These are phyloP conservation scores for Heliconius eleuchia DNA, from an alignment of 1,140 invertebrate genomes.

Conservation along the genomic window DNA sequence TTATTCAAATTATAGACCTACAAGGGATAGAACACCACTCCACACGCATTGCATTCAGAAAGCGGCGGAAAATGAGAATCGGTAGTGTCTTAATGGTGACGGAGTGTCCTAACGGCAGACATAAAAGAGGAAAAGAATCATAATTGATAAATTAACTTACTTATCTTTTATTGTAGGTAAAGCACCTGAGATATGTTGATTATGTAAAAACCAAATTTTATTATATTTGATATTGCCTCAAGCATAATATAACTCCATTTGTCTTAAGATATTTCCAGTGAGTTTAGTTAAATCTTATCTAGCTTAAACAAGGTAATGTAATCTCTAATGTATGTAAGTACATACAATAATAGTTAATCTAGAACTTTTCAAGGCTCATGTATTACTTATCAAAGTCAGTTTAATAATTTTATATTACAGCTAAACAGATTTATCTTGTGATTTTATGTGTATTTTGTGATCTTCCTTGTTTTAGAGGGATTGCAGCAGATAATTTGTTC, in stretches of 20 bases:
- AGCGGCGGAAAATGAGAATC: too few species aligned
- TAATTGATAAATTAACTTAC: background rate
- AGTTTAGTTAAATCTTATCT: conserved; percentile 5
- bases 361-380: conserved; percentile 1
- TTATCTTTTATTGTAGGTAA: background rate
- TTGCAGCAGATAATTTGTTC: too few species aligned
- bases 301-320: background rate
- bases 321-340: background rate
- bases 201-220: background rate
- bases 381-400: background rate
- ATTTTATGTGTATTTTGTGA: background rate
- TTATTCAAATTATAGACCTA: too few species aligned
- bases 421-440: background rate
- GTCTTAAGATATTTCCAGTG: background rate
- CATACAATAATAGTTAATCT: background rate
- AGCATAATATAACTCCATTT: background rate
- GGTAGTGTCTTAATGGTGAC: too few species aligned
- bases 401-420: background rate
- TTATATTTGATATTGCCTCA: background rate
- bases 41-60: too few species aligned
- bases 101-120: too few species aligned
- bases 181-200: background rate
- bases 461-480: background rate
- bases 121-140: too few species aligned
- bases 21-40: too few species aligned